Evolutionary conservation across 2,888 invertebrate genomes (phyloP), one percentile per base, ranked within the genome.

Genomic region (Tachina lurida): DNA sequence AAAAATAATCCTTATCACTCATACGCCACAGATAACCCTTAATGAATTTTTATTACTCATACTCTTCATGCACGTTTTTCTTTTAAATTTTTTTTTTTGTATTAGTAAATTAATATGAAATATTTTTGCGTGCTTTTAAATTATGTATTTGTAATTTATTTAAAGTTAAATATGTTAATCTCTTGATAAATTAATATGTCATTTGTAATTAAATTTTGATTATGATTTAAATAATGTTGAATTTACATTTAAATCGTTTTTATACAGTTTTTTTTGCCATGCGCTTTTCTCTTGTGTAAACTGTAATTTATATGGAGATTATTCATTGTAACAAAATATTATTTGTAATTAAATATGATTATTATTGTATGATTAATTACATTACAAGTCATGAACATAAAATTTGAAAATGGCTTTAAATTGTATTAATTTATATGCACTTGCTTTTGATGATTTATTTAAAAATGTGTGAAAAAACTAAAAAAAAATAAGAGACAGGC

Each of bases 221-320:
- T 82, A 78, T 78, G 63, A 85, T 82, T 85, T 82, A 85, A 85
- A 78, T 78, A 68, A 78, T 70, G 65, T 78, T 68, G n/a, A 43
- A 39, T 68, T 67, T 78, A 70, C 13, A 70, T 62, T 19, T 74
- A 75, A 56, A 63, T 22, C 15, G 49, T 52, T 68, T 52, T 68
- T 17, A 31, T 31, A 31, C 17, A 54, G 68, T 81, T 68, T 78
- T 56, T 41, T 74, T 41, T 17, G 15, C 3, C 22, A 45, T 41
- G 8, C 19, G 54, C 71, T 43, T 67, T 45, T 58, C 43, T 2
- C 45, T 45, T 60, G 39, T 56, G 54, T 22, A 63, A 70, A 47
- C 63, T 56, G 62, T 62, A 76, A 45, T 76, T 56, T 60, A 70
- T 75, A 45, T 60, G 63, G 45, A 47, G 45, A 78, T 78, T 76